A percentile compares a stretch with the other conserved stretches of the same genome.
Evolutionary conservation across 1,140 invertebrate genomes (phyloP).

Genomic region (Heliothis virescens): DNA sequence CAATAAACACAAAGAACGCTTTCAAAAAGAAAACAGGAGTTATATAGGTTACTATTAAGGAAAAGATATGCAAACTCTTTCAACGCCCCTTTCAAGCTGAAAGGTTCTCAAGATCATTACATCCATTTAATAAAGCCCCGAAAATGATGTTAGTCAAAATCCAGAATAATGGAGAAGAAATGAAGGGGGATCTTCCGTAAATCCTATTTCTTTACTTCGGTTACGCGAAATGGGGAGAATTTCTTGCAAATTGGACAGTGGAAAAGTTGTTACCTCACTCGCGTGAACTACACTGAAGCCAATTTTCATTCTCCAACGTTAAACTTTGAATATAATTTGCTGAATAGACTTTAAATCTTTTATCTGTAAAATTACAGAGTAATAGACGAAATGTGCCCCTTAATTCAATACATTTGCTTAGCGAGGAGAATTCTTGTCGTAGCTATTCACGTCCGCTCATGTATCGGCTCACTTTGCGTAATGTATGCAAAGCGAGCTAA

Average conservation of each 20-base stretch:
- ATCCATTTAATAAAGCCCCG: slow-evolving; percentile 50
- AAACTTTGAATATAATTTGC: slow-evolving; percentile 53
- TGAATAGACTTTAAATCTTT: slow-evolving; percentile 33
- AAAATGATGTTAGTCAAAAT: slow-evolving; percentile 56
- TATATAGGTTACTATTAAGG: neutral
- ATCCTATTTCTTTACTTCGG: slow-evolving; percentile 57
- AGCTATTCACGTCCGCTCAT: slow-evolving; percentile 56
- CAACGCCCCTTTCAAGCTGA: neutral
- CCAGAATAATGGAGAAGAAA: slow-evolving; percentile 57
- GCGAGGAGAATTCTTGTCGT: slow-evolving; percentile 52
- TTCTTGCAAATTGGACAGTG: slow-evolving; percentile 66
- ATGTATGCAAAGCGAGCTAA: slow-evolving; percentile 78
- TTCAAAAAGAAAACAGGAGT: neutral
- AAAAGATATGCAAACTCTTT: neutral
- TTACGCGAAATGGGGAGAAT: slow-evolving; percentile 53
- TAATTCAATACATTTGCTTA: slow-evolving; percentile 41
- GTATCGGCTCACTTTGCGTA: slow-evolving; percentile 63
- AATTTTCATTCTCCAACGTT: slow-evolving; percentile 59
- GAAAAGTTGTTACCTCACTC: slow-evolving; percentile 62
- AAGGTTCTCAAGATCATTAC: slow-evolving; percentile 50
- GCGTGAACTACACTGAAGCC: slow-evolving; percentile 57
- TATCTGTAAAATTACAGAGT: slow-evolving; percentile 35
- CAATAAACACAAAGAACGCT: neutral
- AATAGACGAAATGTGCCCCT: neutral
- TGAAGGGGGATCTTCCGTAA: slow-evolving; percentile 54